Base-by-base conservation (phyloP, 2,113 vertebrate species). In the Lasiurus cinereus region DNA sequence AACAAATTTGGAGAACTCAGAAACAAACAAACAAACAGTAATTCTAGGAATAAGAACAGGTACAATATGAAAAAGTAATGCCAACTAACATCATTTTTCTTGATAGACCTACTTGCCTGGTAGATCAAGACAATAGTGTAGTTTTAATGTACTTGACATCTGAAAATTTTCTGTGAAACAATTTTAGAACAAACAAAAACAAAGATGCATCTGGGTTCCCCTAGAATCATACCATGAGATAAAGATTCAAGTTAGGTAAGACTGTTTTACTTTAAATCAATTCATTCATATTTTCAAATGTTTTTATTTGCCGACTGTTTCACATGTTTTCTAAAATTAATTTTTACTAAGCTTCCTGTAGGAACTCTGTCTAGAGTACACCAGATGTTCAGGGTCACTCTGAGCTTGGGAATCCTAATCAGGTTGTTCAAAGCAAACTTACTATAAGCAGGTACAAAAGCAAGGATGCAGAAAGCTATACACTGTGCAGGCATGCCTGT, bases 181-280 rank as follows among this genome's bases (percentile, higher is more conserved):
- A 77, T 48, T 94, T 96, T 46, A 96, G 52, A 67, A 27, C 39
- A 52, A 64, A 77, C 48, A 48, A 29, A 89, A 78, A 64, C 31
- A 59, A 82, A 93, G 10, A 84, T 72, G 64, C 22, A 29, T 76
- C 78, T 83, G 43, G 16, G 24, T 74, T 94, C 27, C 52, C 59
- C 19, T 77, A 80, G 33, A 93, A 73, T 85, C 69, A 36, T 50
- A 46, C 12, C 72, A 76, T 36, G 52, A 66, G 15, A 67, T 82
- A 93, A 88, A 56, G 33, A 77, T 33, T 66, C 56, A 92, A 88
- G 16, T 66, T 79, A 56, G 54, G 54, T 54, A 79, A 90, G 50
- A 24, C 39, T n/a, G 18, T 72, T 84, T 80, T 36, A 22, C 15
- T 93, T 74, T 84, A 83, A 92, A 91, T 56, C 6, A 89, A 87